A percentile compares a stretch with the other conserved stretches of the same genome.
These are phyloP conservation scores for Lophotis ruficrista DNA, from an alignment of 2,113 vertebrate species.

Conservation along the genomic window DNA sequence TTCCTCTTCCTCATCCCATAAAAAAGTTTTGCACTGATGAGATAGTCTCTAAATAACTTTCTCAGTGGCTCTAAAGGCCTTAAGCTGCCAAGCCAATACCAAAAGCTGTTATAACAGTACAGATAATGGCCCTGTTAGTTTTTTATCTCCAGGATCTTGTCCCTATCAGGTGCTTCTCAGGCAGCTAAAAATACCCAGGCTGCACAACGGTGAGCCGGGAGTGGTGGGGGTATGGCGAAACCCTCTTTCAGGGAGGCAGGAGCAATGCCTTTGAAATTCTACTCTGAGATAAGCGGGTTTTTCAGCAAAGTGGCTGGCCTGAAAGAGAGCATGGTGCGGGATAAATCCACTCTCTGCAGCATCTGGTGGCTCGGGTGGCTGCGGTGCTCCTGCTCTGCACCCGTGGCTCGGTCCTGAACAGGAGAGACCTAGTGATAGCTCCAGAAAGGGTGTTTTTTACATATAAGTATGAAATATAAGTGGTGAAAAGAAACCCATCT, in stretches of 20 bases:
- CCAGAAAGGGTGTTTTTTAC: too few relatives aligned
- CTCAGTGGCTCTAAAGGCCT: neutral
- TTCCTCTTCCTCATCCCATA: neutral
- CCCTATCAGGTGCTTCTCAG: neutral
- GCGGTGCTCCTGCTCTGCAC: neutral
- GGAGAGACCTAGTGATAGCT: neutral
- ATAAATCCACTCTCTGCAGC: neutral
- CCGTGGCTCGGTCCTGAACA: rapidly evolving
- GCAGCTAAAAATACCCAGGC: slow-evolving; percentile 11
- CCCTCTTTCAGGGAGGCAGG: neutral
- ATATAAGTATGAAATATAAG: too few relatives aligned
- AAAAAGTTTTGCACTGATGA: neutral
- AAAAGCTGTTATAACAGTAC: neutral
- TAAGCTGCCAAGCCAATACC: neutral
- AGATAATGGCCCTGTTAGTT: neutral
- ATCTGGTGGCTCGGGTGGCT: neutral
- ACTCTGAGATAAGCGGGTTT: neutral
- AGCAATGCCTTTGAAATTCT: neutral
- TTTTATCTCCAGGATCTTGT: neutral
- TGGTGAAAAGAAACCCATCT: too few relatives aligned
- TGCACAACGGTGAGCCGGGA: neutral
- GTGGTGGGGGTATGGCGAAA: rapidly evolving
- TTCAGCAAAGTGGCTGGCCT: neutral
- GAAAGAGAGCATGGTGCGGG: neutral
- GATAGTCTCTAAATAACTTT: neutral